Percentiles rank a stretch among this genome's conserved stretches.
These are phyloP conservation scores for Cotesia typhae DNA, from an alignment of 1,140 invertebrate genomes.

Conservation along the genomic window DNA sequence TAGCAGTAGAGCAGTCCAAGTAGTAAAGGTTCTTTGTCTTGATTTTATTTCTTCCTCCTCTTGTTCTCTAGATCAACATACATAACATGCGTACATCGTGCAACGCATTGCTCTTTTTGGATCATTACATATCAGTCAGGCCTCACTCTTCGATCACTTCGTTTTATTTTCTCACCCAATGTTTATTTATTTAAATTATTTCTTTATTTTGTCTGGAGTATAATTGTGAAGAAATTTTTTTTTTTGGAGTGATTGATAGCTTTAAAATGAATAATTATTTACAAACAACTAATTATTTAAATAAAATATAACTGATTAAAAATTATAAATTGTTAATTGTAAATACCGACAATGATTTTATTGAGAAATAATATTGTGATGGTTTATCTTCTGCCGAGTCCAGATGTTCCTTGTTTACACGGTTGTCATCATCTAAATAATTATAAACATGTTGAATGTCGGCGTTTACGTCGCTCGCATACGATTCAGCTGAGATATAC, in stretches of 20 bases:
- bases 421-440: conserved; percentile 37
- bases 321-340: neutral
- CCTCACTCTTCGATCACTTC: too few relatives aligned
- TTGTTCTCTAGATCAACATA: neutral
- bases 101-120: neutral
- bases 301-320: neutral
- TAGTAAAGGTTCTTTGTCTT: conserved; percentile 17
- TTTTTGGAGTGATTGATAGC: too few relatives aligned
- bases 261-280: too few relatives aligned
- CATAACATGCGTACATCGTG: neutral
- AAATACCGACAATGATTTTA: conserved; percentile 46
- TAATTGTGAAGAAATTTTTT: too few relatives aligned
- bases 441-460: conserved; percentile 16
- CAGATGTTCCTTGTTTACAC: conserved; percentile 59
- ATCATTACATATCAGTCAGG: neutral
- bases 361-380: conserved; percentile 54
- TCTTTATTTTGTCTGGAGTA: too few relatives aligned
- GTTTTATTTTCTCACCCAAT: too few relatives aligned
- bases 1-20: neutral
- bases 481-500: conserved; percentile 32
- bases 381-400: conserved; percentile 65
- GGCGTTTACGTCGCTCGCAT: conserved; percentile 32
- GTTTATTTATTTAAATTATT: too few relatives aligned
- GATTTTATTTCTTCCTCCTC: neutral
- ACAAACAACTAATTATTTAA: neutral